These are phyloP conservation scores for Megatriorchis doriae DNA, from an alignment of 2,113 vertebrate genomes.

Conservation along the genomic window DNA sequence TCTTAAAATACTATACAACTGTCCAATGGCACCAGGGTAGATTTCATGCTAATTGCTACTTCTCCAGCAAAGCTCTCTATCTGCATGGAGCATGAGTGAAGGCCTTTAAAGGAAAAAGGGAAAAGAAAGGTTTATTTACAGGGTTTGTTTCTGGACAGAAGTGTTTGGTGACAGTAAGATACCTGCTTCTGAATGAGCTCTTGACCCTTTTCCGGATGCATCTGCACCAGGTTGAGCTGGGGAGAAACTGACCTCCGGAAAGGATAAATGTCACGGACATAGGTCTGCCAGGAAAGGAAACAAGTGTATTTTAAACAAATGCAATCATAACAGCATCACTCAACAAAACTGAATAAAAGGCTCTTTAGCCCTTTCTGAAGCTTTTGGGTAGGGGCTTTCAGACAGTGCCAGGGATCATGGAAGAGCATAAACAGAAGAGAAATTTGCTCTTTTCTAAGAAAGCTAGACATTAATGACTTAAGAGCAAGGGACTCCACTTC, in stretches of 20 bases:
- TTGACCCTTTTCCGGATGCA: slow-evolving; percentile 95
- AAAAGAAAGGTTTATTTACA: neutral
- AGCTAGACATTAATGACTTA: neutral
- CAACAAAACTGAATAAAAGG: neutral
- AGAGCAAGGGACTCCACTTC: neutral
- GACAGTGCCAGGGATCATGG: neutral
- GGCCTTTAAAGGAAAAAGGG: neutral
- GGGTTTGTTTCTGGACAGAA: neutral
- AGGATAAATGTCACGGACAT: slow-evolving; percentile 96
- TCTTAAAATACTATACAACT: neutral
- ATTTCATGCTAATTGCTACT: neutral
- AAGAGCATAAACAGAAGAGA: neutral
- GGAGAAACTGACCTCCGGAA: slow-evolving; percentile 96
- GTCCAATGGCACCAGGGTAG: neutral
- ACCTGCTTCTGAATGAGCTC: slow-evolving; percentile 99
- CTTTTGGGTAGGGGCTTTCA: neutral
- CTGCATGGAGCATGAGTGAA: neutral
- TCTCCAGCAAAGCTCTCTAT: neutral
- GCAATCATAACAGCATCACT: neutral
- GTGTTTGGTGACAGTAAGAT: neutral
- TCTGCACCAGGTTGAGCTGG: slow-evolving; percentile 95
- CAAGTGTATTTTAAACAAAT: neutral
- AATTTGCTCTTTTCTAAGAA: neutral
- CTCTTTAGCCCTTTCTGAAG: neutral
- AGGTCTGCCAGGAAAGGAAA: slow-evolving; percentile 79